phyloP scores from a whole-genome alignment of 1,140 invertebrate genomes.

The Tetramorium alpestre region DNA sequence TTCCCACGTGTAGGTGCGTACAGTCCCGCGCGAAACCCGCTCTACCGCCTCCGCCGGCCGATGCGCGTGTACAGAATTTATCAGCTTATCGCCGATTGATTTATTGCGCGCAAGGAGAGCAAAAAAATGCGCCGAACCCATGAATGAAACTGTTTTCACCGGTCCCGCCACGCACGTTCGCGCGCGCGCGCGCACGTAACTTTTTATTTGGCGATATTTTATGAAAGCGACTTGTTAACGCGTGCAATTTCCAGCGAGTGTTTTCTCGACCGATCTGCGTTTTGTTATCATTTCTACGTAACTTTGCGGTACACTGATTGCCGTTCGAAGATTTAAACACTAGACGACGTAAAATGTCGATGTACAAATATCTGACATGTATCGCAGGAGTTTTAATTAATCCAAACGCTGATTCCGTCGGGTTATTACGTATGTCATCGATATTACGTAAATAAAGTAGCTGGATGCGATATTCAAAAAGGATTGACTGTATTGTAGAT shows the following conservation, averaged over 20 bases:
- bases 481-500: background rate
- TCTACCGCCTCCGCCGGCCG: background rate
- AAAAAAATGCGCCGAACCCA: slow-evolving; percentile 63
- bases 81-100: slow-evolving; percentile 66
- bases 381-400: slow-evolving; percentile 16
- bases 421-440: background rate
- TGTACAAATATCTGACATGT: background rate
- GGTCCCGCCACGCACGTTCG: slow-evolving; percentile 39
- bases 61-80: slow-evolving; percentile 62
- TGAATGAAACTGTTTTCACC: slow-evolving; percentile 73
- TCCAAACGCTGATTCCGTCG: background rate
- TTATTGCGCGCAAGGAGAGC: slow-evolving; percentile 57
- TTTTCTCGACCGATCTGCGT: slow-evolving; percentile 32
- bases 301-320: slow-evolving; percentile 13
- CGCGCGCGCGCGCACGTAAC: slow-evolving; percentile 35
- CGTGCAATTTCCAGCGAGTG: slow-evolving; percentile 37
- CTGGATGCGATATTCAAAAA: background rate
- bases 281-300: slow-evolving; percentile 19
- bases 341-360: background rate
- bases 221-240: slow-evolving; percentile 73
- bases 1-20: slow-evolving; percentile 76
- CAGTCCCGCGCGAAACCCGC: slow-evolving; percentile 61
- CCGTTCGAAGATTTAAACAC: background rate
- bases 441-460: background rate
- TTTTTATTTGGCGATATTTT: slow-evolving; percentile 68